Base-by-base conservation (phyloP, 2,797 vertebrate genomes). In the Sparus aurata region DNA sequence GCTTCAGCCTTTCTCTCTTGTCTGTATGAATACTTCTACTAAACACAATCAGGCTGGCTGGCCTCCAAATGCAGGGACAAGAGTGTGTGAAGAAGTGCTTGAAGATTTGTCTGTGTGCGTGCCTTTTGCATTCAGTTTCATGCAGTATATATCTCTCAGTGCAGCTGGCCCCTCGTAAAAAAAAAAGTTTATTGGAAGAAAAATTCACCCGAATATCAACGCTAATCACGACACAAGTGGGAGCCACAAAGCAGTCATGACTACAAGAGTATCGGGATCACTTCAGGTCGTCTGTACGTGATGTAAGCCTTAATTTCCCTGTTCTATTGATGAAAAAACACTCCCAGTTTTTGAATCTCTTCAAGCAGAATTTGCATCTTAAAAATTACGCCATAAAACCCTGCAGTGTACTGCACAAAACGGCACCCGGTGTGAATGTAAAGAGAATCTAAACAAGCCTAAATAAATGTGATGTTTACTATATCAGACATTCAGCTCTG, bases 371-470 rank as follows among this genome's bases (percentile, higher is more conserved):
- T 71, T 69, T 50, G 52, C 57, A 46, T 83, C 41, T 64, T 17
- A 27, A 70, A 70, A 60, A 20, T 15, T 50, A 66, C 60, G 78
- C 67, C 68, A 4, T 69, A 63, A 62, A 78, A 25, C 49, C 72
- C 73, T 69, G 75, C 78, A 72, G 71, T 27, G 0, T 20, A 68
- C 2, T 57, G 61, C 58, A 55, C 74, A 69, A 53, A 64, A n/a
- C 13, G 12, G 57, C 69, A 30, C 66, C 72, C 17, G 45, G 70
- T 77, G 64, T 84, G 90, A 91, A 92, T 91, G 90, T 91, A 87
- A 78, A 85, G 63, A 70, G 70, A 69, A 73, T 50, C 38, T 67
- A 59, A 67, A 79, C 8, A 23, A 75, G 58, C 73, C 77, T 81
- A 73, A 85, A 80, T 60, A 84, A 75, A 80, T 75, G 67, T 80